phyloP scores from a whole-genome alignment of 37 sponge, comb jelly and placozoan species.

The Diacarnus erythraeanus region DNA sequence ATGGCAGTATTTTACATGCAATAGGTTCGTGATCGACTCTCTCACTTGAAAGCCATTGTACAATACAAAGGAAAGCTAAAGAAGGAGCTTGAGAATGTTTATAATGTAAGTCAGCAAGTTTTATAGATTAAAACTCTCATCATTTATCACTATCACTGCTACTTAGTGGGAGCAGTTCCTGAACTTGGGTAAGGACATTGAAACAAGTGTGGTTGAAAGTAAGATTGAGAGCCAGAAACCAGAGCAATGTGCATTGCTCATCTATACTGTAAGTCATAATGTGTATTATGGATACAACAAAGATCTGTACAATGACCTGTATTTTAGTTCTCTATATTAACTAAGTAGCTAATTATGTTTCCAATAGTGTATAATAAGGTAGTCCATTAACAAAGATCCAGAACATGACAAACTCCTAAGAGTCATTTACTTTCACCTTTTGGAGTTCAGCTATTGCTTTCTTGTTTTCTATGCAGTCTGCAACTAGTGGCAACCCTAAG shows the following conservation, averaged over 20 bases:
- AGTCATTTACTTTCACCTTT: too few species aligned
- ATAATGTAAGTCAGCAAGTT: constrained; percentile 47
- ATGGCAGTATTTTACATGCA: too few species aligned
- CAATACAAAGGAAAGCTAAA: constrained; percentile 89
- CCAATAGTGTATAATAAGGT: too few species aligned
- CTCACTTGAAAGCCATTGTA: constrained; percentile 89
- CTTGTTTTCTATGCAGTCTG: constrained; percentile 70
- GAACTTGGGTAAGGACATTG: constrained; percentile 71
- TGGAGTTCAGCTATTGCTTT: constrained; percentile 11
- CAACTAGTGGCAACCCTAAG: constrained; percentile 87
- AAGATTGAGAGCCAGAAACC: constrained; percentile 54
- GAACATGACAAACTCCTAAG: too few species aligned
- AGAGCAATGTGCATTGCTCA: constrained; percentile 73
- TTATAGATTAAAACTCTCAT: neutral
- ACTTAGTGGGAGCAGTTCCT: constrained; percentile 85
- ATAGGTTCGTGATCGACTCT: constrained; percentile 79
- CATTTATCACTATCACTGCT: neutral
- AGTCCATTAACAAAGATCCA: neutral
- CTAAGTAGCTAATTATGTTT: too few species aligned
- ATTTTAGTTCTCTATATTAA: too few species aligned
- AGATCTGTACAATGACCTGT: neutral
- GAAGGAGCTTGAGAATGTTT: constrained; percentile 60
- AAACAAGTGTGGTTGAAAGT: constrained; percentile 53
- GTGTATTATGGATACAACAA: neutral
- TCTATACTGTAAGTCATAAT: constrained; percentile 76